A percentile compares a stretch with the other conserved stretches of the same genome.
These are phyloP conservation scores for Plodia interpunctella DNA, from an alignment of 1,140 invertebrate species.

Conservation along the genomic window DNA sequence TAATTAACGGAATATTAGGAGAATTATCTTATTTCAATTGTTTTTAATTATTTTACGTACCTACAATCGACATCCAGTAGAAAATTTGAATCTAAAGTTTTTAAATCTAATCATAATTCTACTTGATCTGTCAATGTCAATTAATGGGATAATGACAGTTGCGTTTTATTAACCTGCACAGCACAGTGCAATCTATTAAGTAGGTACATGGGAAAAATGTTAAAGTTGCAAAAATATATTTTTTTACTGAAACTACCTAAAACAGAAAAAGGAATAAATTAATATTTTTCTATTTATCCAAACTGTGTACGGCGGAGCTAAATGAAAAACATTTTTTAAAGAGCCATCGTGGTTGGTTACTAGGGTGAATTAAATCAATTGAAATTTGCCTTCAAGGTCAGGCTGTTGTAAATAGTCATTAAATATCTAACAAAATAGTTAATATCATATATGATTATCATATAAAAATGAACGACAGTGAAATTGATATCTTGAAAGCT, in stretches of 20 bases:
- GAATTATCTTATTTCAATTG: neutral
- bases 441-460: neutral
- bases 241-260: no score
- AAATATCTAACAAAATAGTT: neutral
- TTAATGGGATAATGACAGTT: no score
- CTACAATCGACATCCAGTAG: neutral
- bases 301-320: no score
- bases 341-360: slow-evolving; percentile 13
- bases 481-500: slow-evolving; percentile 67
- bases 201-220: no score
- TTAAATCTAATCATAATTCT: no score
- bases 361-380: slow-evolving; percentile 6
- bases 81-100: neutral
- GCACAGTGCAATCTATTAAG: no score
- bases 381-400: slow-evolving; percentile 17
- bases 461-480: slow-evolving; percentile 57
- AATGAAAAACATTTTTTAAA: no score
- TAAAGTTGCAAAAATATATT: no score
- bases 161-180: no score
- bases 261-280: no score
- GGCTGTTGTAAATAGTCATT: slow-evolving; percentile 3
- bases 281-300: no score
- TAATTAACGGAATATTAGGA: slow-evolving; percentile 15
- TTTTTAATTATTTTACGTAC: neutral
- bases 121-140: no score